These are phyloP conservation scores for Xestoiulus laeticollis DNA, from an alignment of 2,888 invertebrate species.

Conservation along the genomic window DNA sequence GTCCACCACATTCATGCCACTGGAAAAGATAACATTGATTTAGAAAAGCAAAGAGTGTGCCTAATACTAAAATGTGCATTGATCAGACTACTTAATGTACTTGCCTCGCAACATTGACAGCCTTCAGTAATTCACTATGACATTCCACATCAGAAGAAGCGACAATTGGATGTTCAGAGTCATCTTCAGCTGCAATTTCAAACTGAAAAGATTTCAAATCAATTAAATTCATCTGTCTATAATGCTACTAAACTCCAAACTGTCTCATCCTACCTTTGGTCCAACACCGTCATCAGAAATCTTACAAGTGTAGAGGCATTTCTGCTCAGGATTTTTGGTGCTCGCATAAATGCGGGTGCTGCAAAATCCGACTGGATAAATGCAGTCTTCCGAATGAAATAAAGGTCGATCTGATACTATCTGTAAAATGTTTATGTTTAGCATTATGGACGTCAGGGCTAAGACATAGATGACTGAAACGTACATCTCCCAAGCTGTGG, in stretches of 20 bases:
- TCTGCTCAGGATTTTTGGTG: slow-evolving; percentile 73
- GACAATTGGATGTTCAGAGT: slow-evolving; percentile 73
- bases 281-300: slow-evolving; percentile 76
- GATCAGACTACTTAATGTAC: slow-evolving; percentile 38
- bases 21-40: slow-evolving; percentile 56
- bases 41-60: too few relatives aligned
- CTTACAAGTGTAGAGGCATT: slow-evolving; percentile 82
- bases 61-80: too few relatives aligned
- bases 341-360: slow-evolving; percentile 80
- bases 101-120: slow-evolving; percentile 68
- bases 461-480: background rate
- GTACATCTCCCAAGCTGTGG: slow-evolving; percentile 78
- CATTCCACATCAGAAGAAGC: slow-evolving; percentile 77
- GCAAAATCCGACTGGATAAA: slow-evolving; percentile 81
- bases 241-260: background rate
- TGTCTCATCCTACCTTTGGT: slow-evolving; percentile 71
- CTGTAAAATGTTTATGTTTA: slow-evolving; percentile 59
- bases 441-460: background rate
- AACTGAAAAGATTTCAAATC: slow-evolving; percentile 67
- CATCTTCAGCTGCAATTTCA: slow-evolving; percentile 80
- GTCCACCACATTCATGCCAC: slow-evolving; percentile 70
- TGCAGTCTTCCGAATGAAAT: slow-evolving; percentile 76
- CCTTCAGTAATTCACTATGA: slow-evolving; percentile 74
- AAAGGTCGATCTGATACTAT: slow-evolving; percentile 73
- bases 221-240: background rate